Percentiles rank a stretch among this genome's conserved stretches.
phyloP scores from a whole-genome alignment of 2,888 invertebrate genomes.

The Pristionchus fissidentatus region DNA sequence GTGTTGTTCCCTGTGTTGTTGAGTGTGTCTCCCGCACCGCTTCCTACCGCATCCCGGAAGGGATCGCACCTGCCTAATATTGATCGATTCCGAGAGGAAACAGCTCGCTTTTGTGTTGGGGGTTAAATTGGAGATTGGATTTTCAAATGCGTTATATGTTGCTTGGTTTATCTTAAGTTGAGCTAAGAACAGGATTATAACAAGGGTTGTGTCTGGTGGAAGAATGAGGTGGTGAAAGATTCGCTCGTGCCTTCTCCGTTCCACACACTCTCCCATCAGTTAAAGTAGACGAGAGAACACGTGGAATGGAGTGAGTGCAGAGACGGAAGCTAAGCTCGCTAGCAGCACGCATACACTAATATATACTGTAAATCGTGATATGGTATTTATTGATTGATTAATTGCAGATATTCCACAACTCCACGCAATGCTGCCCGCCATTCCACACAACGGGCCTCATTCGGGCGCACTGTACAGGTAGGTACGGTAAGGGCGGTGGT shows the following conservation, averaged over 20 bases:
- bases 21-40: constrained; percentile 22
- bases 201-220: constrained; percentile 18
- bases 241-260: constrained; percentile 3
- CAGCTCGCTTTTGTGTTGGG: constrained; percentile 18
- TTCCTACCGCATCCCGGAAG: constrained; percentile 9
- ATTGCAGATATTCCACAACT: constrained; percentile 18
- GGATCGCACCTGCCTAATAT: background rate
- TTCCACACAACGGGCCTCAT: constrained; percentile 18
- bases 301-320: constrained; percentile 14
- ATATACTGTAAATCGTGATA: background rate
- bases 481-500: no score
- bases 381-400: background rate
- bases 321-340: no score
- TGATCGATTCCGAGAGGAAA: background rate
- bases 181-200: background rate
- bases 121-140: background rate
- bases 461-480: constrained; percentile 24
- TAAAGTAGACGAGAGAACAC: background rate
- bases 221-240: background rate
- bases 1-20: constrained; percentile 25
- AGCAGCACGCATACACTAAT: constrained; percentile 20
- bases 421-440: constrained; percentile 11
- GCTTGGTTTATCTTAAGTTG: constrained; percentile 19
- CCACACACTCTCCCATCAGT: background rate
- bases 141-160: no score